These are phyloP conservation scores for Eledona agricola DNA, from an alignment of 2,888 invertebrate genomes.

Conservation along the genomic window DNA sequence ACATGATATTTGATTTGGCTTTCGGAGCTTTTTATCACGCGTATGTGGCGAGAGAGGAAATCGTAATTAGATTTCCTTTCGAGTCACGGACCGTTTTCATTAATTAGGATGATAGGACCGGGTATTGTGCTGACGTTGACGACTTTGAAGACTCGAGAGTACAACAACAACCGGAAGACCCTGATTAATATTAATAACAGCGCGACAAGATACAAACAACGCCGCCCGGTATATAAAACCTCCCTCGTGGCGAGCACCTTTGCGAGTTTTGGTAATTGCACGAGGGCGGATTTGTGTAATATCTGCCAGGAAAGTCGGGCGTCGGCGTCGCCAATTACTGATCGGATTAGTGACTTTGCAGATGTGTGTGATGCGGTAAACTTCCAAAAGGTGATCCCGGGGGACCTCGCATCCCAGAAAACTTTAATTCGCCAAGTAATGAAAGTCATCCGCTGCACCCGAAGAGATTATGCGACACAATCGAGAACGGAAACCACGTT, in stretches of 20 bases:
- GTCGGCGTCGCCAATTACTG: conserved; percentile 13
- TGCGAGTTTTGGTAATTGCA: conserved; percentile 10
- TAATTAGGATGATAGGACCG: conserved; percentile 11
- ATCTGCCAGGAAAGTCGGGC: conserved; percentile 18
- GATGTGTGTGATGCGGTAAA: conserved; percentile 17
- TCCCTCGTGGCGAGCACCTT: conserved; percentile 14
- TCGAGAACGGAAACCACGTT: conserved; percentile 33
- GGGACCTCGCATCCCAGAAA: conserved; percentile 18
- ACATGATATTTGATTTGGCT: conserved; percentile 14
- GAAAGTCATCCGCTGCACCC: conserved; percentile 15
- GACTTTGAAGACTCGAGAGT: conserved; percentile 16
- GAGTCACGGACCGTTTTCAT: conserved; percentile 25
- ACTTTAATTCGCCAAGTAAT: conserved; percentile 37
- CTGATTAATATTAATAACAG: conserved; percentile 23
- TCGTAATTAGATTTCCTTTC: conserved; percentile 20
- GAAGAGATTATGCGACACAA: conserved; percentile 40
- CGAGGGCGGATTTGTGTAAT: conserved; percentile 14
- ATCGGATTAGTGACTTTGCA: conserved; percentile 19
- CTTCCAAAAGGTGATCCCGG: conserved; percentile 18
- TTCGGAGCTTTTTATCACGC: conserved; percentile 4
- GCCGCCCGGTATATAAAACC: conserved; percentile 12
- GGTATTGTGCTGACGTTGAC: conserved; percentile 20
- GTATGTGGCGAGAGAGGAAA: conserved; percentile 7
- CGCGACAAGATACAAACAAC: conserved; percentile 28
- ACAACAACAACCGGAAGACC: conserved; percentile 10